phyloP scores from a whole-genome alignment of 2,113 vertebrate genomes.

The Gobio gobio region DNA sequence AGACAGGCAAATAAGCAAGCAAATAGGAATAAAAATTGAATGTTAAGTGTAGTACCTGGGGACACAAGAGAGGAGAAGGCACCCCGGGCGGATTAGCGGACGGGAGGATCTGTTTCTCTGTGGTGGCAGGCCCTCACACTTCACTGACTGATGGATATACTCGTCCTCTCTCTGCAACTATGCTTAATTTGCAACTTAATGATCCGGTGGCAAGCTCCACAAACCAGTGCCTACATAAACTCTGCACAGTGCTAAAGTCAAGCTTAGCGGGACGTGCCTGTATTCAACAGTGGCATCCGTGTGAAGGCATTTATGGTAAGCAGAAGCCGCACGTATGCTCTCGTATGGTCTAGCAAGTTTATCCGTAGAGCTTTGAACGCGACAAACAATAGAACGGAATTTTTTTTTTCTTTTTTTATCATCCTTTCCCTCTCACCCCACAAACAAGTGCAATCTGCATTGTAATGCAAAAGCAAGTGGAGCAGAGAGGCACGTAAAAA shows the following conservation, averaged over 20 bases:
- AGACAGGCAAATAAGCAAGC: conserved; percentile 31
- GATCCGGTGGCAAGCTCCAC: conserved; percentile 28
- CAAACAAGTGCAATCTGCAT: conserved; percentile 21
- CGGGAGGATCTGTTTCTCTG: conserved; percentile 29
- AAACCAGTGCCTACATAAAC: conserved; percentile 1
- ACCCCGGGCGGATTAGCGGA: conserved; percentile 30
- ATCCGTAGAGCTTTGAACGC: not conserved
- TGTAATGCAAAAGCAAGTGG: conserved; percentile 18
- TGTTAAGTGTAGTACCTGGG: conserved; percentile 53
- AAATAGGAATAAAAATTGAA: conserved; percentile 50
- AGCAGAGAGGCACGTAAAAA: not conserved
- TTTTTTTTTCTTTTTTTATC: not conserved
- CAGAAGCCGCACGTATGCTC: not conserved
- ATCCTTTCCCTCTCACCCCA: not conserved
- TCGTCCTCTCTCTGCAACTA: conserved; percentile 30
- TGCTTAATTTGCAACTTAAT: conserved; percentile 61
- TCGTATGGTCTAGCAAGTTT: not conserved
- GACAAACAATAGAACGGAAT: not conserved
- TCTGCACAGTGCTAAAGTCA: conserved; percentile 8
- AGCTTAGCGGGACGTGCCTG: not conserved
- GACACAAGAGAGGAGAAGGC: conserved; percentile 17
- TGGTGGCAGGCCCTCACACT: conserved; percentile 43
- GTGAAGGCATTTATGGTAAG: not conserved
- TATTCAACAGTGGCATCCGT: not conserved
- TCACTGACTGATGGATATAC: conserved; percentile 58